Conservation (phyloP, 2,888 invertebrate genomes). For the Aphidoletes aphidimyza region DNA sequence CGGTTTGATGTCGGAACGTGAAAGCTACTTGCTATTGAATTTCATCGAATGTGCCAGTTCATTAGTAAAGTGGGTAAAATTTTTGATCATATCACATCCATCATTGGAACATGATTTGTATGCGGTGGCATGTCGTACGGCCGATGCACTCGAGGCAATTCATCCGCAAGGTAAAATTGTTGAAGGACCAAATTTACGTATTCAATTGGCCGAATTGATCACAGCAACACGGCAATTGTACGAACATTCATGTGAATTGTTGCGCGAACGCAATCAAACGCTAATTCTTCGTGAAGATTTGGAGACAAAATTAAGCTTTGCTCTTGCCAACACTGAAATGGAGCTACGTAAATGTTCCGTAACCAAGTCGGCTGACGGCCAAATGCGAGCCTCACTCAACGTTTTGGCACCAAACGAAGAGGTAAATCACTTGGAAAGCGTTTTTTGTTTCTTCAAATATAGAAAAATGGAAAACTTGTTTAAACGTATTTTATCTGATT, state of each 20-base stretch:
- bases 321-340: conserved; percentile 76
- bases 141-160: conserved; percentile 76
- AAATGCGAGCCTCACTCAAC: conserved; percentile 65
- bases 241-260: conserved; percentile 77
- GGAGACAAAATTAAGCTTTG: conserved; percentile 75
- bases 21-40: conserved; percentile 71
- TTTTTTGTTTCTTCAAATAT: not conserved
- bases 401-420: conserved; percentile 65
- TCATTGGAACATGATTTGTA: conserved; percentile 79
- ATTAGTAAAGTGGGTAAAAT: conserved; percentile 85
- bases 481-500: not conserved
- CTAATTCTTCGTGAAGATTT: conserved; percentile 74
- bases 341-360: conserved; percentile 77
- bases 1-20: conserved; percentile 67
- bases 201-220: conserved; percentile 81
- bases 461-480: too few species aligned
- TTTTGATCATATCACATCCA: conserved; percentile 75
- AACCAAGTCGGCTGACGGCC: conserved; percentile 65
- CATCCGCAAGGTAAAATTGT: conserved; percentile 85
- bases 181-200: conserved; percentile 78
- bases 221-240: conserved; percentile 71
- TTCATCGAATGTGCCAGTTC: conserved; percentile 86
- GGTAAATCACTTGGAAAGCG: too few species aligned
- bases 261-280: conserved; percentile 76
- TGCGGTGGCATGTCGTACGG: conserved; percentile 77